Conservation (phyloP, 1,140 invertebrate species). For the Camponotus vicinus region DNA sequence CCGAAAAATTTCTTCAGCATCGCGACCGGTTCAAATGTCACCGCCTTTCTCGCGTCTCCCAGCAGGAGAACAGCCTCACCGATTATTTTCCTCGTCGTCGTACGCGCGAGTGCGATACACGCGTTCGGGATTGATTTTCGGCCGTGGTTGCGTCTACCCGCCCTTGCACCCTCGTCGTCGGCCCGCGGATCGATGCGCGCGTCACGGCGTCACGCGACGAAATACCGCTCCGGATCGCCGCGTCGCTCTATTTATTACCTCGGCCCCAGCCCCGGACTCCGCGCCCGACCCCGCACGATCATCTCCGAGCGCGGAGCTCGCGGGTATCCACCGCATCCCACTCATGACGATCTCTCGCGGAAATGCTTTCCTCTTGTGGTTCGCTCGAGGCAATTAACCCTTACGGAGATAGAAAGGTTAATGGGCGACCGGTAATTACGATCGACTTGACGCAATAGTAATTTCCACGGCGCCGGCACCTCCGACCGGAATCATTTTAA, state of each 20-base stretch:
- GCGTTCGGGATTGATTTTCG: constrained; percentile 67
- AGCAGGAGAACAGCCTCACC: not conserved
- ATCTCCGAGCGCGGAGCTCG: constrained; percentile 9
- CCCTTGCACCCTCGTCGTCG: not conserved
- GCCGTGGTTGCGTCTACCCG: constrained; percentile 11
- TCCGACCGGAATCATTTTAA: constrained; percentile 12
- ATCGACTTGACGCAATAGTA: constrained; percentile 7
- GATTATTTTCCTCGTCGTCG: not conserved
- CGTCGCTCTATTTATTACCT: constrained; percentile 81
- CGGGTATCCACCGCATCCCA: not conserved
- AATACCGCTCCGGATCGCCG: constrained; percentile 73
- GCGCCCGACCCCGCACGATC: constrained; percentile 58
- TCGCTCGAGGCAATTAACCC: constrained; percentile 11
- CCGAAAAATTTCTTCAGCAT: constrained; percentile 83
- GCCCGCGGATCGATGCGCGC: constrained; percentile 66
- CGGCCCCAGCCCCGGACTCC: constrained; percentile 65
- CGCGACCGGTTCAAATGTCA: not conserved
- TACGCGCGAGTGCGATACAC: not conserved
- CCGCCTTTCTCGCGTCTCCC: not conserved
- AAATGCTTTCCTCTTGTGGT: not conserved
- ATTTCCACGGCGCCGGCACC: constrained; percentile 1
- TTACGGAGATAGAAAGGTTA: constrained; percentile 17
- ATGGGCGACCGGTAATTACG: constrained; percentile 37
- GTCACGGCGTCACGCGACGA: constrained; percentile 74
- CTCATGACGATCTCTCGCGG: constrained; percentile 2